Evolutionary conservation across 2,113 vertebrate species (phyloP).

Genomic region (Oophaga pumilio): DNA sequence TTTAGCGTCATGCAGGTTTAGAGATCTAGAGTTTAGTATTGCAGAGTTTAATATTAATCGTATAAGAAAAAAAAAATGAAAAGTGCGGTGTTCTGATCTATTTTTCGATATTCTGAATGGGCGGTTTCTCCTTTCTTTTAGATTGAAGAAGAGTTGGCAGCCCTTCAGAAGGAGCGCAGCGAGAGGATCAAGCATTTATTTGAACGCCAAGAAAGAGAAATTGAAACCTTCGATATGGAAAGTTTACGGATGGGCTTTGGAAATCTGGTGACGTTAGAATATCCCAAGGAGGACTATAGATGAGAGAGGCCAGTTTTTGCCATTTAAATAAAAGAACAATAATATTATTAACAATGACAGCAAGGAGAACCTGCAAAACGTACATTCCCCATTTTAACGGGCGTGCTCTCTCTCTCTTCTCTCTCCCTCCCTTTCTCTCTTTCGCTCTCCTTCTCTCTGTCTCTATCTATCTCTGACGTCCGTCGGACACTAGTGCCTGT

Average conservation of each 20-base stretch:
- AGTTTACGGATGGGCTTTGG: conserved; percentile 93
- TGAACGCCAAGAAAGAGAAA: conserved; percentile 95
- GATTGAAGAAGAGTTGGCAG: conserved; percentile 98
- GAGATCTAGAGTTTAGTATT: background rate
- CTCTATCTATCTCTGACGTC: conserved; percentile 77
- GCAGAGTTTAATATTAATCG: background rate
- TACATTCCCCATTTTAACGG: conserved; percentile 82
- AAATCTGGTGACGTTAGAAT: conserved; percentile 91
- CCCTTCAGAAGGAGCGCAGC: conserved; percentile 96
- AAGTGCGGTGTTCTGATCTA: too few species aligned
- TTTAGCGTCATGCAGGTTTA: background rate
- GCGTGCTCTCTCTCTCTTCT: conserved; percentile 66
- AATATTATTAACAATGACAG: conserved; percentile 64
- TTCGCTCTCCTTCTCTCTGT: conserved; percentile 75
- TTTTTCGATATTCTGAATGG: background rate
- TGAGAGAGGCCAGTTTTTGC: conserved; percentile 75
- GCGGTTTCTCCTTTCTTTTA: conserved; percentile 67
- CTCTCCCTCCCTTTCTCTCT: conserved; percentile 19
- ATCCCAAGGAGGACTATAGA: conserved; percentile 98
- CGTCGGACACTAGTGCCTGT: conserved; percentile 86
- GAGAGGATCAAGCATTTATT: conserved; percentile 93
- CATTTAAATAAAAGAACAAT: conserved; percentile 61
- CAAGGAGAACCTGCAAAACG: conserved; percentile 73
- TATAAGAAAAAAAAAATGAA: background rate
- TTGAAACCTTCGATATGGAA: conserved; percentile 94